These are phyloP conservation scores for Probosciger aterrimus DNA, from an alignment of 2,113 vertebrate species.

Conservation along the genomic window DNA sequence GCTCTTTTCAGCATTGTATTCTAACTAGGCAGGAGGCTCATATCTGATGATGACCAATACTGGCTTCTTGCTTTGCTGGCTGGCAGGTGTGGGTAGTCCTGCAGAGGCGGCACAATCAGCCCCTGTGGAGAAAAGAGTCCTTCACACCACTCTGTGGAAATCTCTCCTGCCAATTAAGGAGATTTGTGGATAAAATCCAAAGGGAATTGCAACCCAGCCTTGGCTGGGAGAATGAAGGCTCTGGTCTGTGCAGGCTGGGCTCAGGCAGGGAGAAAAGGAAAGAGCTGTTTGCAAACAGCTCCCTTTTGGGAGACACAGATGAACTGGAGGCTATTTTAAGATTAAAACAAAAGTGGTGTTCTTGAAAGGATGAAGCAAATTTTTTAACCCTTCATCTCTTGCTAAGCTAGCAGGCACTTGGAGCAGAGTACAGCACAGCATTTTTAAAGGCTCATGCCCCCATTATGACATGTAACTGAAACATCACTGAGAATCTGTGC, in stretches of 20 bases:
- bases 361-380: neutral
- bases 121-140: slow-evolving; percentile 11
- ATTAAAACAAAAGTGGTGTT: neutral
- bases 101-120: neutral
- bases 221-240: neutral
- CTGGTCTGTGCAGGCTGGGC: neutral
- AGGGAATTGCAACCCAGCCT: neutral
- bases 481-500: neutral
- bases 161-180: slow-evolving; percentile 13
- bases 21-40: neutral
- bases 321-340: neutral
- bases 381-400: neutral
- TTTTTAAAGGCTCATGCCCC: neutral
- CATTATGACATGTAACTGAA: neutral
- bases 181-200: slow-evolving; percentile 34
- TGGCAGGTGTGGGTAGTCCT: slow-evolving; percentile 9
- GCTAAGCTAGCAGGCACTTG: neutral
- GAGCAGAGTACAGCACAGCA: neutral
- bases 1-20: neutral
- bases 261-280: neutral
- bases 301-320: neutral
- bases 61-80: neutral
- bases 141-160: neutral
- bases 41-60: neutral
- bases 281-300: slow-evolving; percentile 19